Evolutionary conservation across 2,888 invertebrate species (phyloP), one percentile per base, ranked within the genome.

Genomic region (Macrosoma leucophasiata): DNA sequence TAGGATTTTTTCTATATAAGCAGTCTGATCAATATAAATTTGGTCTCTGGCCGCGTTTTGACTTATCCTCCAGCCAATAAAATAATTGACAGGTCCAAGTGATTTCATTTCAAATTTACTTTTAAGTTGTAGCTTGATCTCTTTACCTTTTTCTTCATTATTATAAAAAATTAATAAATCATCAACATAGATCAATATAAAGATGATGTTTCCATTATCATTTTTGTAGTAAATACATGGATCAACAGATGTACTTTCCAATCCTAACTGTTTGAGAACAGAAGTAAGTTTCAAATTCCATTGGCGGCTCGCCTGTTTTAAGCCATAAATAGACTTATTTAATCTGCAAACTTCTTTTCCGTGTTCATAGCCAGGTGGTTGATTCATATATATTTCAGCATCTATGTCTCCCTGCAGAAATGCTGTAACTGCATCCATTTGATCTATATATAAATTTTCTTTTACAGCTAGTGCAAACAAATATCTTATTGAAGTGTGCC

Each of bases 121-220:
- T n/a, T n/a, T n/a, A n/a, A n/a, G n/a, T n/a, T n/a, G n/a, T n/a
- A n/a, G n/a, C n/a, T 32, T 46, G 35, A 36, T 29, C 20, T 19
- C 30, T 9, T 30, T 9, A 24, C 3, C 12, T 11, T 5, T 29
- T 13, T n/a, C 3, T 26, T 11, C 6, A 28, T 47, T 3, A 8
- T 27, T 6, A 20, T 30, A 29, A 13, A 24, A 36, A 13, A 46
- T 2, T 2, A 46, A 19, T 24, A 50, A 13, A 20, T 48, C 48
- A 39, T 48, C 48, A 2, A 50, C 48, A 40, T 41, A 48, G 1
- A 46, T 30, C 3, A 44, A 44, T 30, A 50, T 36, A 23, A 30
- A 42, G 36, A 1, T 36, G 14, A 6, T 8, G 13, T 33, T 35
- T 32, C 29, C 36, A n/a, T n/a, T n/a, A n/a, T n/a, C n/a, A n/a